Percentiles rank a stretch among this genome's conserved stretches.
Conservation (phyloP, 2,113 vertebrate genomes). For the Brachirus orientalis region DNA sequence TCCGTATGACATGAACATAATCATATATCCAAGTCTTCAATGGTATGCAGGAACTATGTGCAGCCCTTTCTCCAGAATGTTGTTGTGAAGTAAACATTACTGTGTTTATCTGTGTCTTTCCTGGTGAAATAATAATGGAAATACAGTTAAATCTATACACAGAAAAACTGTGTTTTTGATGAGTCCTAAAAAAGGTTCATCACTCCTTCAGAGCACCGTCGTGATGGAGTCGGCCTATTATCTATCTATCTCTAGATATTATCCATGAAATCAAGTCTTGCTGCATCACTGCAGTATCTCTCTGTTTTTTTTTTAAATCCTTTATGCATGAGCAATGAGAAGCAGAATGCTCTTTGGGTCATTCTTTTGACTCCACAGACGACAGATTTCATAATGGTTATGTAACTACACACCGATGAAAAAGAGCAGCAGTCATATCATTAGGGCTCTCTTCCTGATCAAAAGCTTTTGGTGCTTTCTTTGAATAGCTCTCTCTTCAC, state of each 20-base stretch:
- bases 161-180: no score
- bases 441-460: conserved; percentile 22
- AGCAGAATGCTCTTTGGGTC: conserved; percentile 10
- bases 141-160: no score
- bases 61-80: no score
- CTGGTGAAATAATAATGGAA: no score
- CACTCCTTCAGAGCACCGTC: no score
- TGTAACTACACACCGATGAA: conserved; percentile 47
- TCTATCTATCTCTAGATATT: conserved; percentile 1
- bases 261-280: conserved; percentile 40
- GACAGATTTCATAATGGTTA: conserved; percentile 42
- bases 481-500: conserved; percentile 9
- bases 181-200: no score
- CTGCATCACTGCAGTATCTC: conserved; percentile 32
- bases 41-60: no score
- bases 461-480: not conserved
- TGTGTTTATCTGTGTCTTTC: no score
- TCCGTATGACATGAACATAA: no score
- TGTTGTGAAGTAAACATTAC: no score
- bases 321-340: conserved; percentile 8
- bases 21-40: no score
- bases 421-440: conserved; percentile 14
- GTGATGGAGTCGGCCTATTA: no score
- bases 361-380: conserved; percentile 23
- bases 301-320: conserved; percentile 19